phyloP scores from a whole-genome alignment of 1,140 invertebrate genomes.

The Plutomurus gul region DNA sequence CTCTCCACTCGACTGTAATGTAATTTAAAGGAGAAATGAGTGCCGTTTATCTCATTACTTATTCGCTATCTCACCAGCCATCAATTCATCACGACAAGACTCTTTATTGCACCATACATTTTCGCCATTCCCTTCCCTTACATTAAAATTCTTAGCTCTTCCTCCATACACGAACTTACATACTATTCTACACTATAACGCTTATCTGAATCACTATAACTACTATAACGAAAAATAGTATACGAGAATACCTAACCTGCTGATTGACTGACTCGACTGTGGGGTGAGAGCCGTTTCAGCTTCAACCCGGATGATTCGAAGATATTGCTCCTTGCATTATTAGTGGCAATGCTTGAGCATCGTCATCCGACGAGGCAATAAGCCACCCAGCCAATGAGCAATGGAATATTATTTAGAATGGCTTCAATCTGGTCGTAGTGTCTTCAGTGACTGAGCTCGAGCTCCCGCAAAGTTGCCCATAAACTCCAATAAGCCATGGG shows the following conservation, averaged over 20 bases:
- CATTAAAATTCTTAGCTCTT: neutral
- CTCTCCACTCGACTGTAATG: neutral
- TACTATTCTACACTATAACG: too few species aligned
- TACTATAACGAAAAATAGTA: too few species aligned
- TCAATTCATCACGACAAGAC: conserved; percentile 9
- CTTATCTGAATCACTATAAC: too few species aligned
- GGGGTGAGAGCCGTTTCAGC: neutral
- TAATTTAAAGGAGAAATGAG: neutral
- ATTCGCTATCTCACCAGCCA: neutral
- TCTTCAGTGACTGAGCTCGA: too few species aligned
- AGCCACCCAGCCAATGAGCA: neutral
- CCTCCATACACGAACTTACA: too few species aligned
- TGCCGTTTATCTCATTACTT: conserved; percentile 9
- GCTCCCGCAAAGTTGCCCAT: neutral
- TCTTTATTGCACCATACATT: neutral
- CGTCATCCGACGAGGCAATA: neutral
- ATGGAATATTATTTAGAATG: too few species aligned
- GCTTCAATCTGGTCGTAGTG: too few species aligned
- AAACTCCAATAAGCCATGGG: neutral
- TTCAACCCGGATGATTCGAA: conserved; percentile 3
- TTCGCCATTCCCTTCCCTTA: neutral
- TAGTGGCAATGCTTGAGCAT: neutral
- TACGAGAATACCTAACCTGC: too few species aligned
- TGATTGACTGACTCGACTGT: neutral
- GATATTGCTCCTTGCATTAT: too few species aligned